phyloP scores from a whole-genome alignment of 2,797 vertebrate genomes.

The Tarsius wallacei region DNA sequence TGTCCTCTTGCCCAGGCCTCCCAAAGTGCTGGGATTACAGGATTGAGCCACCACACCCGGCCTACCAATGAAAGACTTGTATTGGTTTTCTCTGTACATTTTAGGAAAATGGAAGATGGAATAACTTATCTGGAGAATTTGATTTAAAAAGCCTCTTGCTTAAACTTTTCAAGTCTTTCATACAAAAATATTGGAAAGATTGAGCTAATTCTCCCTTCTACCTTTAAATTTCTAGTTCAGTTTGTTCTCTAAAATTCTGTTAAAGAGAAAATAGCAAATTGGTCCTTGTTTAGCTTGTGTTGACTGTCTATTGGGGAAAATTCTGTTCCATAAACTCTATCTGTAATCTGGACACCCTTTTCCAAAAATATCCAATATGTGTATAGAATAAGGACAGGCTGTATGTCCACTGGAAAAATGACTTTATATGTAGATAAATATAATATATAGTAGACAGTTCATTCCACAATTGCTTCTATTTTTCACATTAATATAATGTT shows the following conservation, averaged over 20 bases:
- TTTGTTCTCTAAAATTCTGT: conserved; percentile 35
- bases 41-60: no score
- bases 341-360: background rate
- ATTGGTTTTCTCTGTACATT: background rate
- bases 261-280: conserved; percentile 2
- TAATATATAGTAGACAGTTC: background rate
- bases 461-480: background rate
- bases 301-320: background rate
- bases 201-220: background rate
- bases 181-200: background rate
- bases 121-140: background rate
- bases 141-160: background rate
- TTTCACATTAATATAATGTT: background rate
- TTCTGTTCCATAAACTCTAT: background rate
- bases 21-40: no score
- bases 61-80: background rate
- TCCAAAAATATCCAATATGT: background rate
- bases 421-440: background rate
- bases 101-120: background rate
- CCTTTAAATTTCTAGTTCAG: conserved; percentile 20
- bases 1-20: no score
- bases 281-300: background rate
- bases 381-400: background rate
- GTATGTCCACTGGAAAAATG: background rate
- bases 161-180: conserved; percentile 35